Evolutionary conservation across 2,888 invertebrate species (phyloP).

Genomic region (Lithophane leautieri): DNA sequence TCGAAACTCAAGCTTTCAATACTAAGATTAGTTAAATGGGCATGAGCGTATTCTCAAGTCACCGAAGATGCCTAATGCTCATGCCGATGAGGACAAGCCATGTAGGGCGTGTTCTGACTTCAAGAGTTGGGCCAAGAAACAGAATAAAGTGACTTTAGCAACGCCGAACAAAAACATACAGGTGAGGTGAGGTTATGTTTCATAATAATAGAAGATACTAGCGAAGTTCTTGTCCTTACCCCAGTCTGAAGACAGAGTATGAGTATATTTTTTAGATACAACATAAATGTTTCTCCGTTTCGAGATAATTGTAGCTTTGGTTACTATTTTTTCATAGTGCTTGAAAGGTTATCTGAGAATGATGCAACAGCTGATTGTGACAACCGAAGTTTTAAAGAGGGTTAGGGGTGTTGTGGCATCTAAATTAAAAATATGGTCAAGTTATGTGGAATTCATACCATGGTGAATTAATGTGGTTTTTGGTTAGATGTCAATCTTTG

Average conservation of each 20-base stretch:
- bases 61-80: conserved; percentile 77
- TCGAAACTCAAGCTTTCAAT: conserved; percentile 60
- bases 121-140: conserved; percentile 93
- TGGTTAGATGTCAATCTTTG: background rate
- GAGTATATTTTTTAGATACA: background rate
- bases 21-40: conserved; percentile 68
- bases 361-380: conserved; percentile 57
- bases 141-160: conserved; percentile 81
- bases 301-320: background rate
- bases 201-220: conserved; percentile 56
- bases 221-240: conserved; percentile 1
- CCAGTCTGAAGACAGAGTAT: background rate
- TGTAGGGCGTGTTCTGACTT: conserved; percentile 94
- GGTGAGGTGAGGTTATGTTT: conserved; percentile 81
- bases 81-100: conserved; percentile 88
- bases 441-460: background rate
- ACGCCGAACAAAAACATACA: conserved; percentile 74
- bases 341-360: conserved; percentile 12
- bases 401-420: background rate
- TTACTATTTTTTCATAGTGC: background rate
- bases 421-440: background rate
- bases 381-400: background rate
- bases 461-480: background rate
- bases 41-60: conserved; percentile 49
- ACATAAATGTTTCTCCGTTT: background rate